phyloP scores from a whole-genome alignment of 2,797 vertebrate species.

The Rhabdomys pumilio region DNA sequence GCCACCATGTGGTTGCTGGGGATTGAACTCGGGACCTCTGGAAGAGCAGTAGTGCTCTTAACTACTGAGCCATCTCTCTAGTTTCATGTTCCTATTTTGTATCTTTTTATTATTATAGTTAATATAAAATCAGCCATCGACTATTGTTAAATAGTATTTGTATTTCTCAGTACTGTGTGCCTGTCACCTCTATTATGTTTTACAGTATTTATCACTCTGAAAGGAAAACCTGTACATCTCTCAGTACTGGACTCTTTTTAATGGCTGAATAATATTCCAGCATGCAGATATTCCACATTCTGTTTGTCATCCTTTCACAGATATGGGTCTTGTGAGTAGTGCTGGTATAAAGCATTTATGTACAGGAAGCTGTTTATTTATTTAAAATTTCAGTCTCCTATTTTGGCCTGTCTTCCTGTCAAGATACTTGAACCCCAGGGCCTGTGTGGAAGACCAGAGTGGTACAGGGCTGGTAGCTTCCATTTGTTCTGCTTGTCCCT shows the following conservation, averaged over 20 bases:
- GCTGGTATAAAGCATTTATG: background rate
- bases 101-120: constrained; percentile 54
- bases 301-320: background rate
- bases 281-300: background rate
- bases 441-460: background rate
- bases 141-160: constrained; percentile 28
- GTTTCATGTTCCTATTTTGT: background rate
- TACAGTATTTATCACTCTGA: background rate
- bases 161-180: background rate
- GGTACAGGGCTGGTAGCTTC: background rate
- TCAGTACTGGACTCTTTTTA: background rate
- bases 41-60: too few species aligned
- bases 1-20: too few species aligned
- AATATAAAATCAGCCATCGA: background rate
- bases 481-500: background rate
- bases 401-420: background rate
- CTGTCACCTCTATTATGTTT: background rate
- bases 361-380: background rate
- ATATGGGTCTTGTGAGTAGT: background rate
- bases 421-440: background rate
- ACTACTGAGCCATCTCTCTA: too few species aligned
- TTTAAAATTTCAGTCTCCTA: constrained; percentile 13
- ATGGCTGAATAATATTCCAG: background rate
- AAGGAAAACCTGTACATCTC: background rate
- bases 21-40: too few species aligned